These are phyloP conservation scores for Girardinus metallicus DNA, from an alignment of 2,797 vertebrate species.

Conservation along the genomic window DNA sequence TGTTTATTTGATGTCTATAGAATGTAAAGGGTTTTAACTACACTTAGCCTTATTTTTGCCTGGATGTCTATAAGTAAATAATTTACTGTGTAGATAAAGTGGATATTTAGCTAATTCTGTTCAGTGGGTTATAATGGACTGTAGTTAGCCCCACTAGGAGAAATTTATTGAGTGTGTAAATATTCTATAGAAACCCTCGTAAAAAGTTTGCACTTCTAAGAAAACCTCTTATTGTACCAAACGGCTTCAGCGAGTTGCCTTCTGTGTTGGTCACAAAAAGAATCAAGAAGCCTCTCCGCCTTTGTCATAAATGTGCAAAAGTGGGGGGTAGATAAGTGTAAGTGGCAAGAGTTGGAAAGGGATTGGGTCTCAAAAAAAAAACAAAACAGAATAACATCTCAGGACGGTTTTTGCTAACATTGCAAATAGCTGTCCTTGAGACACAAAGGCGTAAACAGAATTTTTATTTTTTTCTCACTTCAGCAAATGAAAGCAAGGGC, in stretches of 20 bases:
- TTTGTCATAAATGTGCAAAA: slow-evolving; percentile 3
- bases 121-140: neutral
- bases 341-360: neutral
- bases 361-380: neutral
- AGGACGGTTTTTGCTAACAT: neutral
- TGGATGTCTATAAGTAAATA: neutral
- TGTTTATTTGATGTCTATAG: neutral
- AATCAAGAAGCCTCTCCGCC: neutral
- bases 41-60: neutral
- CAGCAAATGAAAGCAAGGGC: neutral
- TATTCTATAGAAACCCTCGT: neutral
- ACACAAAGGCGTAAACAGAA: slow-evolving; percentile 2
- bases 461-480: neutral
- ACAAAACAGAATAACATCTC: slow-evolving; percentile 4
- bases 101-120: neutral
- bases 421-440: slow-evolving; percentile 2
- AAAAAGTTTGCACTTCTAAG: neutral
- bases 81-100: neutral
- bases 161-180: neutral
- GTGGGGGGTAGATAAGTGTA: neutral
- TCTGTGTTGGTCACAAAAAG: neutral
- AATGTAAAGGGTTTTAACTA: neutral
- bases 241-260: neutral
- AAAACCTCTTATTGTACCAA: neutral
- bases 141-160: neutral